Percentiles rank a stretch among this genome's conserved stretches.
Conservation (phyloP, 2,113 vertebrate genomes). For the Diphyllodes magnificus region DNA sequence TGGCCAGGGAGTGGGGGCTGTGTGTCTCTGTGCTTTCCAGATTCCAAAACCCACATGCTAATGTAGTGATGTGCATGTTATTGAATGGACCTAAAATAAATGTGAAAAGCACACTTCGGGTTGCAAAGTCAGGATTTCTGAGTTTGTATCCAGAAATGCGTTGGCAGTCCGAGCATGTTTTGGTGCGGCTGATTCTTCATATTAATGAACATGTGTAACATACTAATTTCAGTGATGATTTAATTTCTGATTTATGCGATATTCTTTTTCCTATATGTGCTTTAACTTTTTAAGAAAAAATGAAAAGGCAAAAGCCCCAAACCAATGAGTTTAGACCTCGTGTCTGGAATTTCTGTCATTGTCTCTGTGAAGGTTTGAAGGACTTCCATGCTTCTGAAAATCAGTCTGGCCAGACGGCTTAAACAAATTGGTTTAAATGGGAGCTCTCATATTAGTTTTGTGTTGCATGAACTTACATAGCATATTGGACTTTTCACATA, state of each 20-base stretch:
- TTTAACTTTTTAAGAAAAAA: background rate
- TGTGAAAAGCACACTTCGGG: background rate
- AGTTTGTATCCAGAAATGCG: background rate
- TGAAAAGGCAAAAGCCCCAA: background rate
- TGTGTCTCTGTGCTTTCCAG: background rate
- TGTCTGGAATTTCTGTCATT: background rate
- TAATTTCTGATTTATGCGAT: background rate
- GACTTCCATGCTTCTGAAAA: background rate
- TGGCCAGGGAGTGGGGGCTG: background rate
- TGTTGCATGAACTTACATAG: background rate
- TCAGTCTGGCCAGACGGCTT: background rate
- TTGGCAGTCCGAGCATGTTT: background rate
- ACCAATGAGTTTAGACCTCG: fast-evolving
- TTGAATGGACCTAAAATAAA: background rate
- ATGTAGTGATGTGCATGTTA: background rate
- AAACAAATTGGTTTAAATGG: background rate
- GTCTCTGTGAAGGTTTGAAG: background rate
- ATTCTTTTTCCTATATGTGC: background rate
- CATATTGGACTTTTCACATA: background rate
- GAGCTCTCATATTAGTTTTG: background rate
- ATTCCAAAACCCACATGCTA: background rate
- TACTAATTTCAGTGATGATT: background rate
- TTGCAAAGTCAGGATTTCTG: background rate
- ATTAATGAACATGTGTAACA: background rate
- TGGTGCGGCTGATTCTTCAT: background rate